These are phyloP conservation scores for Bradynema listronoti DNA, from an alignment of 1,140 invertebrate genomes.

Conservation along the genomic window DNA sequence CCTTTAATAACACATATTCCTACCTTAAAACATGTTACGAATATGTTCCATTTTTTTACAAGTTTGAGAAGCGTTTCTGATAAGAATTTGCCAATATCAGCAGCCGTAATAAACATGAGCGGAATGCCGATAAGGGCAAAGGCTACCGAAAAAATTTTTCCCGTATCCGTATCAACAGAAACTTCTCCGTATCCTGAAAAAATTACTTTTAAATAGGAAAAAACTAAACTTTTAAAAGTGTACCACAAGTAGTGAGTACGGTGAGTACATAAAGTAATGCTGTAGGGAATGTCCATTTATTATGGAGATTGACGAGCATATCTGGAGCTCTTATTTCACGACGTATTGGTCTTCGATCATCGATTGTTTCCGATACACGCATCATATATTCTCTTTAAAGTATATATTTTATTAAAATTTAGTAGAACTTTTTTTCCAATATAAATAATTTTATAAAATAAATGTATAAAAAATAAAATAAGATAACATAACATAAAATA, in stretches of 20 bases:
- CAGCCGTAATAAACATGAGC: conserved; percentile 58
- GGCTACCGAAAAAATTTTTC: conserved; percentile 57
- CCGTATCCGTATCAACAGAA: conserved; percentile 56
- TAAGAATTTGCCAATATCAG: conserved; percentile 58
- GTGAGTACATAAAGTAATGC: conserved; percentile 54
- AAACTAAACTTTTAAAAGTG: not conserved
- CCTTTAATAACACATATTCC: not conserved
- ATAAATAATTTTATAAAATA: too few relatives aligned
- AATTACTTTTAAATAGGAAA: not conserved
- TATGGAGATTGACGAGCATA: conserved; percentile 53
- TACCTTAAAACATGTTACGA: conserved; percentile 46
- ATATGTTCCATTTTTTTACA: conserved; percentile 53
- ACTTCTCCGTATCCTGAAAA: conserved; percentile 57
- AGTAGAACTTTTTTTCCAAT: too few relatives aligned
- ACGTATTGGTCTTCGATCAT: conserved; percentile 53
- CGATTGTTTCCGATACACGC: conserved; percentile 48
- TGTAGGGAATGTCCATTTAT: conserved; percentile 58
- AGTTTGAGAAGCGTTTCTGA: conserved; percentile 57
- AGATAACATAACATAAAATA: too few relatives aligned
- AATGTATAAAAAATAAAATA: too few relatives aligned
- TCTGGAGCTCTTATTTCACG: conserved; percentile 49
- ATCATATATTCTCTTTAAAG: conserved; percentile 59
- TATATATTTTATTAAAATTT: too few relatives aligned
- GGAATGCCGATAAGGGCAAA: conserved; percentile 58
- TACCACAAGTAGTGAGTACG: conserved; percentile 56